Evolutionary conservation across 2,113 vertebrate species (phyloP).

Genomic region (Argyrosomus japonicus): DNA sequence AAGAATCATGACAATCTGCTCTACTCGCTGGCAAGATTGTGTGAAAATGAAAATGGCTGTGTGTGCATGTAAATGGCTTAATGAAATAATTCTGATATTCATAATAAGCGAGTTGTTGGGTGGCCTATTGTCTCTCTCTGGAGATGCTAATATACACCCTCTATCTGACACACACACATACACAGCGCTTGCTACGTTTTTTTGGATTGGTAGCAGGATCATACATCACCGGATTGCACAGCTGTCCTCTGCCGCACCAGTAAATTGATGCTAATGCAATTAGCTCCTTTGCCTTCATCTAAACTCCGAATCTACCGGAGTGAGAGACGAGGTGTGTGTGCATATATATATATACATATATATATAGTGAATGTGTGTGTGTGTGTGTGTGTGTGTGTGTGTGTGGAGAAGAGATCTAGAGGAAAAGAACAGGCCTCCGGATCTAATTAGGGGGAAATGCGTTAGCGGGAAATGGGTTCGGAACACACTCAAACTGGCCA

Average conservation of each 20-base stretch:
- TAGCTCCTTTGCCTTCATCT: constrained; percentile 78
- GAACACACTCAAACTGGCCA: constrained; percentile 63
- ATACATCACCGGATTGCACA: constrained; percentile 66
- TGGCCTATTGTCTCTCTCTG: constrained; percentile 37
- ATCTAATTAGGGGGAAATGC: constrained; percentile 78
- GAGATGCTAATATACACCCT: constrained; percentile 39
- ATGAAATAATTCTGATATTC: constrained; percentile 61
- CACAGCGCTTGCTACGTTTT: constrained; percentile 10
- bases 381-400: constrained; percentile 22
- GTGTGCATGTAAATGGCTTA: constrained; percentile 46
- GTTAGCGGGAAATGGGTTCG: constrained; percentile 72
- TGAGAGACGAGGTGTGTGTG: not conserved
- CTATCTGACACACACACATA: constrained; percentile 32
- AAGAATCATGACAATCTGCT: constrained; percentile 41
- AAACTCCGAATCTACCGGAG: constrained; percentile 49
- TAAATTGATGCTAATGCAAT: constrained; percentile 84
- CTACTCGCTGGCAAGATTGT: constrained; percentile 6
- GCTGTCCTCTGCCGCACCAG: constrained; percentile 74
- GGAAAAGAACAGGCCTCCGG: constrained; percentile 56
- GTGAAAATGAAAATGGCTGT: constrained; percentile 15
- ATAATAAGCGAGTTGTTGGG: constrained; percentile 28
- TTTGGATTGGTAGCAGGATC: constrained; percentile 34
- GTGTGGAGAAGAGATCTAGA: constrained; percentile 33
- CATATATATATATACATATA: too few relatives aligned
- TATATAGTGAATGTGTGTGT: not conserved